Conservation (phyloP, 92 coral and sea anemone species). For the Phenganax stokvisi region DNA sequence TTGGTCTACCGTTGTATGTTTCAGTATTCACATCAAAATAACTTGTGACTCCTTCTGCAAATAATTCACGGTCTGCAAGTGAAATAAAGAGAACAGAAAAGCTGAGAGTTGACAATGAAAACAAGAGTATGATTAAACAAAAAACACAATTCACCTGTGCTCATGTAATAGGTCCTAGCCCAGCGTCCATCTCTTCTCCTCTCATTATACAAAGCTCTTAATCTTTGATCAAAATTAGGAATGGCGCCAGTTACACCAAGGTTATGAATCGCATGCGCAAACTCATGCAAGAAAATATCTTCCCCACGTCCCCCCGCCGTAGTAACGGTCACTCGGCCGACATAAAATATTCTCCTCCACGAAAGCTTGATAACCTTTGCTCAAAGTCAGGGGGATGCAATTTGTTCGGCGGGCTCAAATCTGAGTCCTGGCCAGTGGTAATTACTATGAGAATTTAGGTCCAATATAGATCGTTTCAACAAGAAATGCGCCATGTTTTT, state of each 20-base stretch:
- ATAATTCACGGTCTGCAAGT: slow-evolving; percentile 30
- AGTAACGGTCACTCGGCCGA: no score
- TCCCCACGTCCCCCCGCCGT: no score
- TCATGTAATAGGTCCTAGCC: slow-evolving; percentile 26
- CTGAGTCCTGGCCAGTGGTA: no score
- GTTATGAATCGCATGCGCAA: neutral
- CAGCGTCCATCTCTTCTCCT: slow-evolving; percentile 19
- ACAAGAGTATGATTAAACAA: neutral
- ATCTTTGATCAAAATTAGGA: slow-evolving; percentile 14
- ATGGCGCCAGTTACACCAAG: slow-evolving; percentile 52
- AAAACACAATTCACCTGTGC: neutral
- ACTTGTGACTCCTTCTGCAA: slow-evolving; percentile 34
- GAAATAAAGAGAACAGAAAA: neutral
- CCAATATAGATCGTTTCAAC: no score
- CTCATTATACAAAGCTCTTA: slow-evolving; percentile 2
- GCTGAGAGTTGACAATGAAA: no score
- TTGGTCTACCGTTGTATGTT: slow-evolving; percentile 21
- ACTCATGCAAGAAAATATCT: no score
- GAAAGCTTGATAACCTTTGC: no score
- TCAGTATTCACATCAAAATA: slow-evolving; percentile 37
- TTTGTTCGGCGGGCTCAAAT: no score
- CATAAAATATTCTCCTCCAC: no score
- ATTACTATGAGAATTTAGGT: no score
- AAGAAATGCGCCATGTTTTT: no score
- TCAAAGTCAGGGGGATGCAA: no score